Conservation (phyloP, 1,140 invertebrate genomes). For the Pseudomyrmex cubaensis region DNA sequence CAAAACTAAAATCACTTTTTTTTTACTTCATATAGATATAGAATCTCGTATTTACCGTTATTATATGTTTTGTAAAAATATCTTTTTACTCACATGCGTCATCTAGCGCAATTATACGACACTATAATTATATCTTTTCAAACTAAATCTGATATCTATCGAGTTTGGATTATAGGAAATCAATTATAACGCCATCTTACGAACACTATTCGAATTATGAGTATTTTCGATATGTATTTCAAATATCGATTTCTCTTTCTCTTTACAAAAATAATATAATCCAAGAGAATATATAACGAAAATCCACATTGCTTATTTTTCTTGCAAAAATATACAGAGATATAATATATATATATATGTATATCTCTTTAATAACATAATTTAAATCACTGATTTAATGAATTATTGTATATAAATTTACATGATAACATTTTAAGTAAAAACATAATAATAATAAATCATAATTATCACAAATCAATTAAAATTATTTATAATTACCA, state of each 20-base stretch:
- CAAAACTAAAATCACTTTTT: too few relatives aligned
- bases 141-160: not conserved
- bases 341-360: too few relatives aligned
- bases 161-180: not conserved
- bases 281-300: not conserved
- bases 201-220: not conserved
- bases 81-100: slow-evolving; percentile 4
- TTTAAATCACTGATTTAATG: not conserved
- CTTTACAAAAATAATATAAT: not conserved
- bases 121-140: slow-evolving; percentile 8
- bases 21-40: not conserved
- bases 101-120: slow-evolving; percentile 32
- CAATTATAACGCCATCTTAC: slow-evolving; percentile 51
- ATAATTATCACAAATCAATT: not conserved
- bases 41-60: not conserved
- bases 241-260: slow-evolving; percentile 36
- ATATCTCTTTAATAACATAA: not conserved
- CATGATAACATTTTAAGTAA: not conserved
- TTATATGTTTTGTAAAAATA: not conserved
- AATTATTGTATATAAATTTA: not conserved
- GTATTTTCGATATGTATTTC: not conserved
- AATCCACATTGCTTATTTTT: not conserved
- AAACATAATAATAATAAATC: not conserved
- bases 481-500: not conserved
- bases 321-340: not conserved